Evolutionary conservation across 2,888 invertebrate genomes (phyloP).

Genomic region (Hydrotaea cyrtoneurina): DNA sequence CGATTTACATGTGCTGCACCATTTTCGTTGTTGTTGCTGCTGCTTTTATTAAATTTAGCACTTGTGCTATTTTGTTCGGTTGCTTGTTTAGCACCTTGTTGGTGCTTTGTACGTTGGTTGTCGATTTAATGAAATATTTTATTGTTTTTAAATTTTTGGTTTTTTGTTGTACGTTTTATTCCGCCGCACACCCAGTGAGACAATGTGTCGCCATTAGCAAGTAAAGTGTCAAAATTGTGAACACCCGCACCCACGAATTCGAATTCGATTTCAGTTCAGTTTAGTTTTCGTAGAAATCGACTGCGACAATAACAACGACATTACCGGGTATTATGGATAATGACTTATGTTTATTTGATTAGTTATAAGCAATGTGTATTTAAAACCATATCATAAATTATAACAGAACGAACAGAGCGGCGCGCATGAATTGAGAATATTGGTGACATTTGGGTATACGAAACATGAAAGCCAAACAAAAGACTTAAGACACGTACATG

Average conservation of each 20-base stretch:
- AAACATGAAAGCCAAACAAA: conserved; percentile 19
- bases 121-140: conserved; percentile 15
- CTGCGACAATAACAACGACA: conserved; percentile 3
- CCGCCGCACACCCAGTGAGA: conserved; percentile 40
- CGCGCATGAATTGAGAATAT: not conserved
- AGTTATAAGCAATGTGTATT: conserved; percentile 27
- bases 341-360: conserved; percentile 57
- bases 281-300: conserved; percentile 14
- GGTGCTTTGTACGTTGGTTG: not conserved
- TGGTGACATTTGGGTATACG: not conserved
- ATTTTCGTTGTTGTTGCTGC: not conserved
- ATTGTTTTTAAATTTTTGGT: conserved; percentile 8
- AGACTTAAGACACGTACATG: conserved; percentile 30
- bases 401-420: not conserved
- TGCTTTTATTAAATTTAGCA: not conserved
- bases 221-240: conserved; percentile 64
- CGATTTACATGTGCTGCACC: not conserved
- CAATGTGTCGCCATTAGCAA: conserved; percentile 68
- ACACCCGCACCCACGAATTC: conserved; percentile 65
- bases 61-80: not conserved
- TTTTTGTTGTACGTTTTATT: not conserved
- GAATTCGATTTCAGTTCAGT: not conserved
- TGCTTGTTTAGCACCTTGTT: not conserved
- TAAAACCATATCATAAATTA: conserved; percentile 54
- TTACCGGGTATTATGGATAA: conserved; percentile 29